Conservation (phyloP, 2,797 vertebrate species). For the Enteromius viviparus region DNA sequence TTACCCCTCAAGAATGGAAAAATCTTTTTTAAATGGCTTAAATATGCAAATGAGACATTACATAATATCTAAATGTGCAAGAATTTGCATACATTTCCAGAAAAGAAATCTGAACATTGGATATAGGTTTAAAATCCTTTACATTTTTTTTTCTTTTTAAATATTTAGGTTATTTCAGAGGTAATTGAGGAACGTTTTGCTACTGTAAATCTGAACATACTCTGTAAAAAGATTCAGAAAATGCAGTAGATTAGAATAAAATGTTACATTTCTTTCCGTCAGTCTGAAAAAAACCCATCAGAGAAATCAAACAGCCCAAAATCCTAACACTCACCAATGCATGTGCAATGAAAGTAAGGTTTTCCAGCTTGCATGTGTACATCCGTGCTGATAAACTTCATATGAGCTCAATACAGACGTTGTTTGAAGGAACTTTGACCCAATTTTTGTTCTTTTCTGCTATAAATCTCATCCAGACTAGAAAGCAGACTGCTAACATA, state of each 20-base stretch:
- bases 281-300: background rate
- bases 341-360: background rate
- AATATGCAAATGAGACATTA: too few relatives aligned
- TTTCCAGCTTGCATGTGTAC: background rate
- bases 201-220: background rate
- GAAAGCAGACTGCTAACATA: background rate
- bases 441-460: background rate
- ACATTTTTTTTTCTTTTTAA: background rate
- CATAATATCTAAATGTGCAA: too few relatives aligned
- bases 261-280: background rate
- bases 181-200: background rate
- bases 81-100: background rate
- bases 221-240: background rate
- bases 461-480: background rate
- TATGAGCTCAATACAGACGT: background rate
- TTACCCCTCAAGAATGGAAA: too few relatives aligned
- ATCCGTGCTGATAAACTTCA: background rate
- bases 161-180: background rate
- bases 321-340: background rate
- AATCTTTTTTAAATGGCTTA: too few relatives aligned
- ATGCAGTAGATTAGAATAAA: background rate
- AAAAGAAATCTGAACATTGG: background rate
- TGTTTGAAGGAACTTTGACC: constrained; percentile 35
- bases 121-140: background rate
- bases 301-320: background rate